Evolutionary conservation across 1,140 invertebrate species (phyloP).

Genomic region (Rhagoletis zephyria): DNA sequence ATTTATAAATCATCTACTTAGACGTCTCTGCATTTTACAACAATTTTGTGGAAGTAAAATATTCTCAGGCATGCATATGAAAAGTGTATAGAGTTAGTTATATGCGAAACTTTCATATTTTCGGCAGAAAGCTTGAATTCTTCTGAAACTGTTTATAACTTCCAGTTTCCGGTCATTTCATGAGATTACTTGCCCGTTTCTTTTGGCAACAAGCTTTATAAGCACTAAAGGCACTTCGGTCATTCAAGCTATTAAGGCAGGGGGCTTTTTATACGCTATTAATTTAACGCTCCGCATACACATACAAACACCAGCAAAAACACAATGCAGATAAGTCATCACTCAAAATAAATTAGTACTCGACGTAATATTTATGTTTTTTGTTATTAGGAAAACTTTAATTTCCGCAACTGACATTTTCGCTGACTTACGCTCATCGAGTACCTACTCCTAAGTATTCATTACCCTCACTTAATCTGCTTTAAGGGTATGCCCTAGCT

Average conservation of each 20-base stretch:
- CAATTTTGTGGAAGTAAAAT: too few species aligned
- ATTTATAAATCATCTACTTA: too few species aligned
- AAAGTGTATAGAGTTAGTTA: too few species aligned
- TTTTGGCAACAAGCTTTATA: background rate
- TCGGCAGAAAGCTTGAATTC: too few species aligned
- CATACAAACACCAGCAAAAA: background rate
- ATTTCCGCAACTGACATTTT: constrained; percentile 31
- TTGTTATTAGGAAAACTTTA: constrained; percentile 30
- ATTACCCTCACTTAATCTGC: too few species aligned
- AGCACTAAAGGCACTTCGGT: background rate
- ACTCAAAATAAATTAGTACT: constrained; percentile 25
- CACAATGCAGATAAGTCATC: too few species aligned
- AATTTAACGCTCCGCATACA: background rate
- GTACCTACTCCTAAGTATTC: too few species aligned
- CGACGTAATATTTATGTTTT: background rate
- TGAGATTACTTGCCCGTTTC: background rate
- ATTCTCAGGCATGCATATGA: too few species aligned
- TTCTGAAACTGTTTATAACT: background rate
- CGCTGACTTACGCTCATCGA: background rate
- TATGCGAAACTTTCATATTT: too few species aligned
- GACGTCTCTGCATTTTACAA: too few species aligned
- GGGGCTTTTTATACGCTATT: background rate
- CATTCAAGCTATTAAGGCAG: background rate
- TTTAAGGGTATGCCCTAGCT: background rate
- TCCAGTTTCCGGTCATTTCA: background rate